Base-by-base conservation (phyloP, 2,888 invertebrate species). In the Portevinia maculata region DNA sequence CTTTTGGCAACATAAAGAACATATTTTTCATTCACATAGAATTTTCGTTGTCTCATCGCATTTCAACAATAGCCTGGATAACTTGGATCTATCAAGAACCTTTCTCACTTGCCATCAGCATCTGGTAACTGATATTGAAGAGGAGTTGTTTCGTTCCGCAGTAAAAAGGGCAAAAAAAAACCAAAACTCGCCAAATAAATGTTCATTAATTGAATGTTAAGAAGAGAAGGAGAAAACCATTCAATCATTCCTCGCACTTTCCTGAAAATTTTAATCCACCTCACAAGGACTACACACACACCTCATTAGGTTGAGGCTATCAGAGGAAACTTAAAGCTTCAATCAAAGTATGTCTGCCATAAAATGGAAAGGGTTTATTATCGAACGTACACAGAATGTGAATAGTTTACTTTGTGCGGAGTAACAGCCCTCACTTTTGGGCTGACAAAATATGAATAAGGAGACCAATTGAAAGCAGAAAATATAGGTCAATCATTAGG, bases 401-500 rank as follows among this genome's bases (percentile, higher is more conserved):
- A 32, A 37, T 34, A 52, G 50, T 53, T n/a, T 37, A 28, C 13
- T 37, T 30, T 13, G 7, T 39, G 19, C 28, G 39, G 48, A 15
- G 13, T n/a, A n/a, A n/a, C 28, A 59, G 11, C 11, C 50, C 17
- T 52, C 15, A 41, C 34, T 62, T 71, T 71, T 44, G n/a, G 70
- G 34, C 44, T 62, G 53, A 62, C 46, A 71, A 24, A 37, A 71
- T 30, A 24, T 17, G 32, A 41, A 64, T 64, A 39, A 74, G 64
- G 55, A 50, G 34, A 50, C 52, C 39, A 24, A 59, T 41, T 55
- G 57, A 59, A 52, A 32, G 44, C 21, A 44, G 65, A 11, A n/a
- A 65, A 67, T 75, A 59, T 75, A 44, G 75, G 75, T 67, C 75
- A 67, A 60, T 75, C 75, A 60, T 67, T 75, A 59, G 67, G 34